A percentile compares a stretch with the other conserved stretches of the same genome.
Evolutionary conservation across 1,140 invertebrate species (phyloP).

Genomic region (Musca domestica): DNA sequence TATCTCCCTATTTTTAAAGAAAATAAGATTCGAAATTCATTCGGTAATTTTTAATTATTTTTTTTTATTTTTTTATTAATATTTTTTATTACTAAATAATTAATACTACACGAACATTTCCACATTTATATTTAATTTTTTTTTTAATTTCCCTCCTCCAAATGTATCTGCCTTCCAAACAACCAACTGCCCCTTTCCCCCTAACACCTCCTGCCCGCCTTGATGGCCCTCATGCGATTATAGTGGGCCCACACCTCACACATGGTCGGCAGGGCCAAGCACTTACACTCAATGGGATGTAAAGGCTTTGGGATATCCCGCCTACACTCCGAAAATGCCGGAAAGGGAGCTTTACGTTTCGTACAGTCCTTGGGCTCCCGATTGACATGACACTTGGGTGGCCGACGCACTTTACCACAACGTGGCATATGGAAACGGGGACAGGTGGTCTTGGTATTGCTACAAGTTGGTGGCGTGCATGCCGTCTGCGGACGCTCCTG

Average conservation of each 20-base stretch:
- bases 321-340: slow-evolving; percentile 34
- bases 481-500: neutral
- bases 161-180: too few relatives aligned
- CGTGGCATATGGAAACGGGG: slow-evolving; percentile 25
- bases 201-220: neutral
- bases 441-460: neutral
- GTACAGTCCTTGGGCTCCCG: slow-evolving; percentile 26
- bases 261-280: neutral
- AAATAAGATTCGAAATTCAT: too few relatives aligned
- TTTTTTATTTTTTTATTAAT: too few relatives aligned
- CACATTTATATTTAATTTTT: too few relatives aligned
- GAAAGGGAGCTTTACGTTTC: slow-evolving; percentile 29
- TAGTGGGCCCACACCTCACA: slow-evolving; percentile 15
- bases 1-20: too few relatives aligned
- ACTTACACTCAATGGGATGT: slow-evolving; percentile 27
- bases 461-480: neutral
- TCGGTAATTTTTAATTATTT: too few relatives aligned
- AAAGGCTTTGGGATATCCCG: neutral
- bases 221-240: neutral
- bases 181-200: too few relatives aligned
- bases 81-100: too few relatives aligned
- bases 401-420: slow-evolving; percentile 23
- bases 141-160: too few relatives aligned
- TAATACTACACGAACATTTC: too few relatives aligned
- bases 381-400: slow-evolving; percentile 21